Percentiles rank a stretch among this genome's conserved stretches.
phyloP scores from a whole-genome alignment of 2,113 vertebrate species.

The Scomber scombrus region DNA sequence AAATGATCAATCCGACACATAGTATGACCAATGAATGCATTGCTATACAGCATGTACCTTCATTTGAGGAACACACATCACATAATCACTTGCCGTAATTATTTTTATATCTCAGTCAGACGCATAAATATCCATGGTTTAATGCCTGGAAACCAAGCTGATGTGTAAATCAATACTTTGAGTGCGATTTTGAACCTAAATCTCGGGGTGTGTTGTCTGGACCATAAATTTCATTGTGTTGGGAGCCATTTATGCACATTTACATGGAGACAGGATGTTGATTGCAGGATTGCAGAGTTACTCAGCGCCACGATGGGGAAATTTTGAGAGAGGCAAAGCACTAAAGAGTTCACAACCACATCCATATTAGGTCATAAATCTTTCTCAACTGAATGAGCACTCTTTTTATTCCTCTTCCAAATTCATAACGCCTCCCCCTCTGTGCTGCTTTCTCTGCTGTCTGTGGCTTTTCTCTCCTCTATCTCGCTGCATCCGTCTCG shows the following conservation, averaged over 20 bases:
- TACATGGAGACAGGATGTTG: conserved; percentile 83
- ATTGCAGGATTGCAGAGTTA: conserved; percentile 76
- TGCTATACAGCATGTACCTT: conserved; percentile 7
- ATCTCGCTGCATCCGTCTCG: background rate
- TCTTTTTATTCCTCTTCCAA: conserved; percentile 69
- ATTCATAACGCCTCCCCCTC: conserved; percentile 47
- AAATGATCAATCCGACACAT: conserved; percentile 18
- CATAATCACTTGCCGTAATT: conserved; percentile 75
- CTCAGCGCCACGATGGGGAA: conserved; percentile 70
- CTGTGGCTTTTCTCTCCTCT: conserved; percentile 38
- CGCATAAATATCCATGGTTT: conserved; percentile 82
- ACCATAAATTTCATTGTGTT: conserved; percentile 66
- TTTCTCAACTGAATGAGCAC: conserved; percentile 76
- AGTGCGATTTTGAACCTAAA: conserved; percentile 82
- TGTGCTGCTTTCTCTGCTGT: conserved; percentile 33
- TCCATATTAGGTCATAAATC: conserved; percentile 78
- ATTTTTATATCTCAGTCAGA: conserved; percentile 75
- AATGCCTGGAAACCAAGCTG: conserved; percentile 70
- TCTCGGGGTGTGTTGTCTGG: conserved; percentile 73
- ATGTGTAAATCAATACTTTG: conserved; percentile 85
- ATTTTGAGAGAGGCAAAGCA: conserved; percentile 53
- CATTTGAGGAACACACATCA: conserved; percentile 27
- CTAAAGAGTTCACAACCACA: conserved; percentile 67
- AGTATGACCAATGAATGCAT: conserved; percentile 26
- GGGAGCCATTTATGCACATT: conserved; percentile 82